Percentiles rank a stretch among this genome's conserved stretches.
Conservation (phyloP, 2,888 invertebrate species). For the Lysandra coridon region DNA sequence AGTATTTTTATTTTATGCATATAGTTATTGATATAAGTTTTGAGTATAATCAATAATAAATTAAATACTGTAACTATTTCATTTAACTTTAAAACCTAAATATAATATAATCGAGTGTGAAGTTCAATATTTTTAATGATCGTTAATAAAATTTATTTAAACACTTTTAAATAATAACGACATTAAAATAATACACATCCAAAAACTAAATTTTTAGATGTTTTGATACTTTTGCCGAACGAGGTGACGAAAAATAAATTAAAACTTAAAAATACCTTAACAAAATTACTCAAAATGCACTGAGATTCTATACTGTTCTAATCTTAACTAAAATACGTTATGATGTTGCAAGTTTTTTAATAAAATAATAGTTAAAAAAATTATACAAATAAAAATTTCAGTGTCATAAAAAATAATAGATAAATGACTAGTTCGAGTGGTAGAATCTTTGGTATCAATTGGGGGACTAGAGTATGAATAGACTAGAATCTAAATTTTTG, state of each 20-base stretch:
- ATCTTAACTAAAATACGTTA: constrained; percentile 55
- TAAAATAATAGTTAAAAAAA: constrained; percentile 34
- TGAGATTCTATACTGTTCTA: constrained; percentile 69
- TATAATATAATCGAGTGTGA: not conserved
- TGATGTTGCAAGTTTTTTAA: constrained; percentile 45
- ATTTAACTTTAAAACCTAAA: not conserved
- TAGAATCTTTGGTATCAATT: constrained; percentile 47
- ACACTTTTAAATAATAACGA: constrained; percentile 4
- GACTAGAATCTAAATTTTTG: constrained; percentile 54
- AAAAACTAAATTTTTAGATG: not conserved
- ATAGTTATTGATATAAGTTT: not conserved
- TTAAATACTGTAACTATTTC: not conserved
- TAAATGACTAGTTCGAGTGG: constrained; percentile 67
- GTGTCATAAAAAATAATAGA: constrained; percentile 34
- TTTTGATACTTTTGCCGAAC: not conserved
- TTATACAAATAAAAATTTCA: constrained; percentile 33
- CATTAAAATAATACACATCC: not conserved
- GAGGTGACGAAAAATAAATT: constrained; percentile 38
- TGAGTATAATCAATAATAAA: not conserved
- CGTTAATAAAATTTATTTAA: not conserved
- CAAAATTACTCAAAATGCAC: constrained; percentile 43
- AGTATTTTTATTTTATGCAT: not conserved
- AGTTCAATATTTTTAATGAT: not conserved
- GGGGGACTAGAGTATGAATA: constrained; percentile 41
- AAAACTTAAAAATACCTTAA: constrained; percentile 45